phyloP scores from a whole-genome alignment of 2,888 invertebrate species.

The Zhengitettix transpicula region DNA sequence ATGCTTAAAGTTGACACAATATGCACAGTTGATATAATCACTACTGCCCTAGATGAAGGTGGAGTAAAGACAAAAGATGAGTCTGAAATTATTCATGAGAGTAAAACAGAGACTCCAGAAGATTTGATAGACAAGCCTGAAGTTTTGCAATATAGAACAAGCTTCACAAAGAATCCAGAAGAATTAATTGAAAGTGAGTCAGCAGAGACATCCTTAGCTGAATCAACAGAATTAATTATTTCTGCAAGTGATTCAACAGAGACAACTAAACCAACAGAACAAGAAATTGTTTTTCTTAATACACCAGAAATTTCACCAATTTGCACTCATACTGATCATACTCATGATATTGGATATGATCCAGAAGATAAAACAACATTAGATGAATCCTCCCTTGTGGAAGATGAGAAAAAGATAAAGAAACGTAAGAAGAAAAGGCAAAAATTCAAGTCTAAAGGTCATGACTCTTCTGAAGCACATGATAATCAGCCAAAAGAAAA shows the following conservation, averaged over 20 bases:
- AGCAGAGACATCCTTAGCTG: conserved; percentile 31
- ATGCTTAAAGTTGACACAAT: too few relatives aligned
- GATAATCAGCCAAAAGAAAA: too few relatives aligned
- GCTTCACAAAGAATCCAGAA: background rate
- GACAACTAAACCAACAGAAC: conserved; percentile 34
- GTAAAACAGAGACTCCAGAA: too few relatives aligned
- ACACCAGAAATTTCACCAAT: conserved; percentile 16
- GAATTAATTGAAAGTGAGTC: conserved; percentile 14
- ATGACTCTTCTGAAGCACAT: too few relatives aligned
- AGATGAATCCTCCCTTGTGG: conserved; percentile 28
- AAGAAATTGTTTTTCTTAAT: conserved; percentile 20
- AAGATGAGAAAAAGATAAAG: conserved; percentile 33
- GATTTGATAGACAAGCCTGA: too few relatives aligned
- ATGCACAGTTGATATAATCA: too few relatives aligned
- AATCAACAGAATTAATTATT: conserved; percentile 34
- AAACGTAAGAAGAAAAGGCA: conserved; percentile 27
- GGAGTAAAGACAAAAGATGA: too few relatives aligned
- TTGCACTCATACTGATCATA: conserved; percentile 30
- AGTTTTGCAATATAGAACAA: too few relatives aligned
- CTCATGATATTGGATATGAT: conserved; percentile 53
- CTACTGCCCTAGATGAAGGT: too few relatives aligned
- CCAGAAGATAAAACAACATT: conserved; percentile 46
- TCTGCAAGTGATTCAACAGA: conserved; percentile 32
- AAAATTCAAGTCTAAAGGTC: background rate
- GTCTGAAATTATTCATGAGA: too few relatives aligned